Evolutionary conservation across 2,888 invertebrate species (phyloP).

Genomic region (Caradrina clavipalpis): DNA sequence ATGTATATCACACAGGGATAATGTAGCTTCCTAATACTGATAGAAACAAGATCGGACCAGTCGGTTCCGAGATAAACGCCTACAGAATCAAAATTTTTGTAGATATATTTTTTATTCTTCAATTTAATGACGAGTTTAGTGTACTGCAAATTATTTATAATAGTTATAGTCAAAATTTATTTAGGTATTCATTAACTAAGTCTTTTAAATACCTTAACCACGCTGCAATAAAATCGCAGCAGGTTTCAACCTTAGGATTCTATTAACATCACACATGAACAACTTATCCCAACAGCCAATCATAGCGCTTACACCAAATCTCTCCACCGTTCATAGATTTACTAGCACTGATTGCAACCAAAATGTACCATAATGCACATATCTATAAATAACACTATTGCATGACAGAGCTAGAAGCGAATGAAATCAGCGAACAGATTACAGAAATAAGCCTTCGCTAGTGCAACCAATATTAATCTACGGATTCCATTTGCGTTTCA

Average conservation of each 20-base stretch:
- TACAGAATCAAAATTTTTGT: too few relatives aligned
- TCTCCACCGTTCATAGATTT: slow-evolving; percentile 14
- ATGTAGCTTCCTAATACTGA: too few relatives aligned
- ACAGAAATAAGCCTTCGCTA: slow-evolving; percentile 20
- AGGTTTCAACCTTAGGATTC: not conserved
- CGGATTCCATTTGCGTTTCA: slow-evolving; percentile 7
- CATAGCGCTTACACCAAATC: not conserved
- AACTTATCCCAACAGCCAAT: slow-evolving; percentile 6
- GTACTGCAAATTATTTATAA: too few relatives aligned
- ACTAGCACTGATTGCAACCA: slow-evolving; percentile 33
- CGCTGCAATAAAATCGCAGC: not conserved
- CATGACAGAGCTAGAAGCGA: slow-evolving; percentile 16
- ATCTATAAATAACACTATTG: slow-evolving; percentile 1
- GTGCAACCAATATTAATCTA: slow-evolving; percentile 32
- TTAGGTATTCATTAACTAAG: too few relatives aligned
- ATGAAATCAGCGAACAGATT: slow-evolving; percentile 42
- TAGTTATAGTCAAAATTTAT: too few relatives aligned
- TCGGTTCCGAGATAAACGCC: too few relatives aligned
- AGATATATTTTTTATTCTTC: not conserved
- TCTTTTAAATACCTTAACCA: too few relatives aligned
- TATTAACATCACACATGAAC: not conserved
- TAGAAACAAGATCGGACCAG: too few relatives aligned
- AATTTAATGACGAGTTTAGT: not conserved
- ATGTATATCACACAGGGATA: too few relatives aligned
- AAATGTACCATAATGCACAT: slow-evolving; percentile 11